Conservation (phyloP, 2,113 vertebrate genomes). For the Aldabrachelys gigantea region DNA sequence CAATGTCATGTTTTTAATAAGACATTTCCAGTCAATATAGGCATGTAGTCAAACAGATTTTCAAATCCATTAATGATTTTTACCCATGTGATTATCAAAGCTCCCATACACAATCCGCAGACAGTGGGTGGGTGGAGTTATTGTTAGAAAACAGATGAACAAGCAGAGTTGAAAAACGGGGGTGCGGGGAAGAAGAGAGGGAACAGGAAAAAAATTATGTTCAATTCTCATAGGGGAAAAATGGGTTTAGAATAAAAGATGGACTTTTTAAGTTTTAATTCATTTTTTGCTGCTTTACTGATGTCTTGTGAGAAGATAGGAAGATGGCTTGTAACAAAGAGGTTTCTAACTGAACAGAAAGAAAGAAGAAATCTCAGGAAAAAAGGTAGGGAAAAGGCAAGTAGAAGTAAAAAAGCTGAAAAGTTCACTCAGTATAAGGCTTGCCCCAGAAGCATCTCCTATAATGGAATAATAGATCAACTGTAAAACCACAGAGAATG, state of each 20-base stretch:
- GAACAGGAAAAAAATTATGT: background rate
- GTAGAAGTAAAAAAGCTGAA: background rate
- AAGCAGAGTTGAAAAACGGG: rapidly evolving
- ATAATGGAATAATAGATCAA: background rate
- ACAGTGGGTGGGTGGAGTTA: background rate
- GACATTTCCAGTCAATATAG: background rate
- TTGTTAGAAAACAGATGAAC: background rate
- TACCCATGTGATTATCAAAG: background rate
- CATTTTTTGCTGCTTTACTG: background rate
- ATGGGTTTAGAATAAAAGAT: background rate
- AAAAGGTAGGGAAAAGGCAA: background rate
- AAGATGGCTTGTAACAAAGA: background rate
- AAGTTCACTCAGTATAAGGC: background rate
- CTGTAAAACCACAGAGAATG: background rate
- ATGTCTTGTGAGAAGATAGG: background rate
- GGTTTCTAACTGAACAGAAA: background rate
- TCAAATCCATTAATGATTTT: background rate
- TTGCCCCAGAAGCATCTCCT: background rate
- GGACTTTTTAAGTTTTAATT: background rate
- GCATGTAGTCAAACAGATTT: background rate
- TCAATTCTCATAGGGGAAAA: background rate
- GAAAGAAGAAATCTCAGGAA: conserved; percentile 17
- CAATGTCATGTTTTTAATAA: background rate
- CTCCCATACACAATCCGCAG: background rate
- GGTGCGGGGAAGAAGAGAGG: background rate